Percentiles rank a stretch among this genome's conserved stretches.
phyloP scores from a whole-genome alignment of 2,113 vertebrate species.

The Cichladusa arquata region DNA sequence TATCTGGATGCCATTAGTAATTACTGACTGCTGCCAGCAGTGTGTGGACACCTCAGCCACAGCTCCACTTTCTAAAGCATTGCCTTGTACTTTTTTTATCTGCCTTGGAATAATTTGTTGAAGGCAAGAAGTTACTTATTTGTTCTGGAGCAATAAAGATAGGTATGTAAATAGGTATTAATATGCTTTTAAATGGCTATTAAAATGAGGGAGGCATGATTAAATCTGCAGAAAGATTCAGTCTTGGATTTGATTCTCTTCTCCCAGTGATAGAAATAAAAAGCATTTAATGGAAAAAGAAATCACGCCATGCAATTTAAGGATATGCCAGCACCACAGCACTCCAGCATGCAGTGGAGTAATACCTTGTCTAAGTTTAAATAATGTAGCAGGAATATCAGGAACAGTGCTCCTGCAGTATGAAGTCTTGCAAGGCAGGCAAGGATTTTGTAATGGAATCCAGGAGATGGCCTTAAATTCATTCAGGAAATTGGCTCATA shows the following conservation, averaged over 20 bases:
- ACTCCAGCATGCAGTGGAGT: not conserved
- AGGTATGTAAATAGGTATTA: not conserved
- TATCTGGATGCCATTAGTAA: not conserved
- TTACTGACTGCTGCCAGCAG: not conserved
- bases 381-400: not conserved
- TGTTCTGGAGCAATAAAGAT: not conserved
- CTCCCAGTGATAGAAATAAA: not conserved
- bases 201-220: not conserved
- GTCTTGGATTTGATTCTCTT: not conserved
- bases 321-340: not conserved
- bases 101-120: not conserved
- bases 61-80: not conserved
- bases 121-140: not conserved
- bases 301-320: not conserved
- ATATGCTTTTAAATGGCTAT: not conserved
- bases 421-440: not conserved
- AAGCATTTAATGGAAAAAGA: not conserved
- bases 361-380: not conserved
- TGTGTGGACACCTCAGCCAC: not conserved
- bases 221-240: not conserved
- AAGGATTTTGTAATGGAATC: not conserved
- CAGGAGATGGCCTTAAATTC: not conserved
- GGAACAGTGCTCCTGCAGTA: not conserved
- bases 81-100: not conserved
- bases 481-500: not conserved